Evolutionary conservation across 2,888 invertebrate species (phyloP).

Genomic region (Ormia ochracea): DNA sequence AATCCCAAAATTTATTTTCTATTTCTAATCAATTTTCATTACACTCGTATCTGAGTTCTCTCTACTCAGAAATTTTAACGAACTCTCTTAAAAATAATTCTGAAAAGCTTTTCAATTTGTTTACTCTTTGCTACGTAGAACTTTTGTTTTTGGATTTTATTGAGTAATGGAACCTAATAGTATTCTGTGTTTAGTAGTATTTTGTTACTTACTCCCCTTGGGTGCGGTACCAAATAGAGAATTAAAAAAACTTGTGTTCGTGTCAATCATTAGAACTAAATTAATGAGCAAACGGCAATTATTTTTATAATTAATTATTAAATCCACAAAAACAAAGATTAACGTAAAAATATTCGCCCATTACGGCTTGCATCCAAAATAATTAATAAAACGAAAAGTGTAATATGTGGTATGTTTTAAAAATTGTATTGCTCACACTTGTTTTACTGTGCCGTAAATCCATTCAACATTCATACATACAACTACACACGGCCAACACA

Average conservation of each 20-base stretch:
- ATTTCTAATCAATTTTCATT: neutral
- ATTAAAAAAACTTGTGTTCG: conserved; percentile 7
- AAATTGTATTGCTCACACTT: no score
- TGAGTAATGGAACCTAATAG: conserved; percentile 18
- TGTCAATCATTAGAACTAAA: neutral
- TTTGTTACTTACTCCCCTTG: conserved; percentile 49
- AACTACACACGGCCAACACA: no score
- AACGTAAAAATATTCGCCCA: neutral
- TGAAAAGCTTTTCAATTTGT: conserved; percentile 4
- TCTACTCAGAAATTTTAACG: neutral
- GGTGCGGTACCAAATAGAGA: conserved; percentile 55
- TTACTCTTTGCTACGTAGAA: neutral
- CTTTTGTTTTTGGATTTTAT: neutral
- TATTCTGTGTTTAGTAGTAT: conserved; percentile 45
- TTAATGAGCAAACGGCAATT: neutral
- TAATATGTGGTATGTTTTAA: neutral
- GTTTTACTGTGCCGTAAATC: no score
- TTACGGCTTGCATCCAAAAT: no score
- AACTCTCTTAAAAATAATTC: conserved; percentile 5
- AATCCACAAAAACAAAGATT: neutral
- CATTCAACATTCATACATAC: no score
- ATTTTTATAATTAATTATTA: neutral
- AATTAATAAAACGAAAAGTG: neutral
- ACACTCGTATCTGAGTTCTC: conserved; percentile 4
- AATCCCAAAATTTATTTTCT: conserved; percentile 1